Base-by-base conservation (phyloP, 2,888 invertebrate genomes). In the Hypomecis atomaria region DNA sequence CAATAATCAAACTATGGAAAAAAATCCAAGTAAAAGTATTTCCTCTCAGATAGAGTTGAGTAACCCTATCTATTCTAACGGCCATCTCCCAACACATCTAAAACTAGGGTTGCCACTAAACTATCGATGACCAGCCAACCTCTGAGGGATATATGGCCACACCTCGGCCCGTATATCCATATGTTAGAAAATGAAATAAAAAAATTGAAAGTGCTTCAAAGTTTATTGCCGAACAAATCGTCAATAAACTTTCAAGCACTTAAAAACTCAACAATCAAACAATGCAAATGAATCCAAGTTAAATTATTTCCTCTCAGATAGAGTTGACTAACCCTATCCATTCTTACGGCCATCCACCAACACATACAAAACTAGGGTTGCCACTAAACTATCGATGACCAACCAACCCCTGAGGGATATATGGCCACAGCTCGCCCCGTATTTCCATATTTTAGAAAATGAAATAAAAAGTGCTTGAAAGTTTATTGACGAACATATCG, bases 361-460 rank as follows among this genome's bases (percentile, higher is more conserved):
- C 40, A 66, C 40, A 49, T 71, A 65, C 62, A 72, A 70, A 54
- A 58, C 67, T 70, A 79, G 78, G 67, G 78, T 62, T 74, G 75
- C 68, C 72, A 69, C 73, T 72, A 78, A 78, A 79, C 76, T 79
- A 82, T 84, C 79, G 80, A 81, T 76, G 77, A 74, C 76, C 71
- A 64, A 65, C 74, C 74, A 72, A 72, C 72, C 73, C 65, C 67
- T 60, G 71, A 69, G 71, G 71, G 72, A 75, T 66, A 70, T 76
- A 78, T 79, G 78, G 80, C 81, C 77, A 78, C 81, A 81, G 67
- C 75, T 76, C 74, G 74, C 71, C 76, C 70, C 69, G 73, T 76
- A 89, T 89, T 88, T 85, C 85, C 87, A 87, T 88, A 88, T 81
- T 84, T 85, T n/a, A n/a, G n/a, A n/a, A n/a, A n/a, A n/a, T n/a